These are phyloP conservation scores for Pseudomyrmex concolor DNA, from an alignment of 1,140 invertebrate species.

Conservation along the genomic window DNA sequence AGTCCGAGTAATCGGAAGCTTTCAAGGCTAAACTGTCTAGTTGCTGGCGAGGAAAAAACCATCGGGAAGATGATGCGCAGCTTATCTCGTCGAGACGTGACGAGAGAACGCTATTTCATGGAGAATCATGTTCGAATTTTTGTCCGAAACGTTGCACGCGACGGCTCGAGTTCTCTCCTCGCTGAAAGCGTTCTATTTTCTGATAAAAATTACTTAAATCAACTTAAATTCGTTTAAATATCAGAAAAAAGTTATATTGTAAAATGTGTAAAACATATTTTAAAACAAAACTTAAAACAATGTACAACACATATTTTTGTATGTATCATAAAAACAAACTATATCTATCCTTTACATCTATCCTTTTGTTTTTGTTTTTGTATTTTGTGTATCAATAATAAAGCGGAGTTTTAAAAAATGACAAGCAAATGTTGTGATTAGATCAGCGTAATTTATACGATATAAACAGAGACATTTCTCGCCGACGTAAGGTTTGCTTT, in stretches of 20 bases:
- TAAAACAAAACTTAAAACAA: too few relatives aligned
- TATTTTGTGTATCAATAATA: not conserved
- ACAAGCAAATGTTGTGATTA: slow-evolving; percentile 40
- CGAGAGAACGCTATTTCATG: slow-evolving; percentile 46
- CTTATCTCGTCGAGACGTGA: slow-evolving; percentile 74
- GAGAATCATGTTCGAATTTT: slow-evolving; percentile 72
- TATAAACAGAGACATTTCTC: slow-evolving; percentile 29
- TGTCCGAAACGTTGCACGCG: slow-evolving; percentile 42
- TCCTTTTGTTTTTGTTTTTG: not conserved
- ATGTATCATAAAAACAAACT: not conserved
- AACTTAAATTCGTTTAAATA: not conserved
- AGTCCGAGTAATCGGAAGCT: slow-evolving; percentile 59
- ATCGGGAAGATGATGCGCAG: slow-evolving; percentile 68
- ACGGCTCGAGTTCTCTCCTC: slow-evolving; percentile 49
- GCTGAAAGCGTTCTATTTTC: slow-evolving; percentile 35
- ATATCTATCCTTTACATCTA: not conserved
- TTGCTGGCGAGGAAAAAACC: slow-evolving; percentile 41
- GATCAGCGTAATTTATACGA: slow-evolving; percentile 33
- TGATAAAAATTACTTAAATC: slow-evolving; percentile 10
- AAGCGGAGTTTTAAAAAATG: not conserved
- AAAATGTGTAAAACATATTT: too few relatives aligned
- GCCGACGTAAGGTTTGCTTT: slow-evolving; percentile 52
- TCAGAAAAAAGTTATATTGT: too few relatives aligned
- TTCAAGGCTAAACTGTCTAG: slow-evolving; percentile 48
- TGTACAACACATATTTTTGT: too few relatives aligned